Evolutionary conservation across 2,888 invertebrate species (phyloP), one percentile per base, ranked within the genome.

Genomic region (Leucophora obtusa): DNA sequence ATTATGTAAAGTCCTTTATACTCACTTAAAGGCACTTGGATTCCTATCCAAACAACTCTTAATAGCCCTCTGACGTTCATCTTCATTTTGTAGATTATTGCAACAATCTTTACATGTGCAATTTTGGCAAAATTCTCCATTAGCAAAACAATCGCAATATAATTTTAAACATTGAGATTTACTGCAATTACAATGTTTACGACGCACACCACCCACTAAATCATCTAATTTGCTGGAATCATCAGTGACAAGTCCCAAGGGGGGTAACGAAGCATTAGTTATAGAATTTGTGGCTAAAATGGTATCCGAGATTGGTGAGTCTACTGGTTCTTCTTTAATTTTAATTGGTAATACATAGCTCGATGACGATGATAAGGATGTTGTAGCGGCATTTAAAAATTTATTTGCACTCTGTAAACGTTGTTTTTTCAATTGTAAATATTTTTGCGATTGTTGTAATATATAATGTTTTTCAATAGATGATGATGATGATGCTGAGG

Each of bases 71-170:
- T 97, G 97, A 18, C 99, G 91, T 84, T 98, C 95, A 85, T 97
- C 98, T 89, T 99, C 99, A 88, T 98, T 96, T 79, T 96, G 95
- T 83, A 99, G 91, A 91, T 99, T 99, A 88, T 99, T 99, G 86
- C 94, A 96, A 90, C 99, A 99, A 91, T 98, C 98, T 90, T 95
- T 96, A 91, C 99, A 99, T 89, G 99, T 99, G 91, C 99, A 99
- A 90, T 94, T 94, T 90, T 96, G 95, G 91, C 99, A 99, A 91
- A 99, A 99, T 91, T 99, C 99, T 4, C 98, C 99, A 91, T 98
- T 99, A 5, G 99, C 99, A 92, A 99, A 99, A 90, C 99, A 99
- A 89, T 99, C 99, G 91, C 99, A 99, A 90, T 99, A 98, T 91
- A 99, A 91, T 91, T 99, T 99, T 82, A 99, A 93, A 88, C 99